Percentiles rank a stretch among this genome's conserved stretches.
These are phyloP conservation scores for Drosophila yakuba DNA, from an alignment of 1,140 invertebrate species.

Conservation along the genomic window DNA sequence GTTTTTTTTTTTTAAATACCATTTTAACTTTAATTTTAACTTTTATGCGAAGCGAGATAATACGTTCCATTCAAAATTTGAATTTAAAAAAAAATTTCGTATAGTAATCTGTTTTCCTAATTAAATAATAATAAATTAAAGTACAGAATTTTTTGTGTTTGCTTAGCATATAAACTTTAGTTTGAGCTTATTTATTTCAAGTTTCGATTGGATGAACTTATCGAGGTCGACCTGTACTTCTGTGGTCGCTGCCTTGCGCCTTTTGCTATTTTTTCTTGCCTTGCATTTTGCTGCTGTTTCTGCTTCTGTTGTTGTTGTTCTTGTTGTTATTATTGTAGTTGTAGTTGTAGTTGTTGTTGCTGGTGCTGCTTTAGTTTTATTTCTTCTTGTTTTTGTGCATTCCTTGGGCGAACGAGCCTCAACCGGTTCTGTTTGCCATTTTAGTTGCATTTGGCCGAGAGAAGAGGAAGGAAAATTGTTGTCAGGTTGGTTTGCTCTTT, in stretches of 20 bases:
- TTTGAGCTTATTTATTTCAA: too few relatives aligned
- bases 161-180: too few relatives aligned
- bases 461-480: slow-evolving; percentile 59
- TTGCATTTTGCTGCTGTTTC: slow-evolving; percentile 49
- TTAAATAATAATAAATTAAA: too few relatives aligned
- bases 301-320: slow-evolving; percentile 29
- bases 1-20: neutral
- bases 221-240: slow-evolving; percentile 23
- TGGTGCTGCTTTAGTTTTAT: too few relatives aligned
- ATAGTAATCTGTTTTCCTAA: too few relatives aligned
- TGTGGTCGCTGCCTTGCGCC: slow-evolving; percentile 45
- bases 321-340: slow-evolving; percentile 18
- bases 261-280: slow-evolving; percentile 60
- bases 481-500: slow-evolving; percentile 61
- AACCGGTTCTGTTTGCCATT: slow-evolving; percentile 69
- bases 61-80: too few relatives aligned
- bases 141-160: too few relatives aligned
- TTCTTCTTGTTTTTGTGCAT: slow-evolving; percentile 51
- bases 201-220: too few relatives aligned
- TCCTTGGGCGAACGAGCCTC: slow-evolving; percentile 61
- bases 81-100: too few relatives aligned
- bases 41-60: too few relatives aligned
- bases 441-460: slow-evolving; percentile 41
- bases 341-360: slow-evolving; percentile 13
- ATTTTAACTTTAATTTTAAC: too few relatives aligned